phyloP scores from a whole-genome alignment of 2,888 invertebrate species.

The Hydraecia micacea region DNA sequence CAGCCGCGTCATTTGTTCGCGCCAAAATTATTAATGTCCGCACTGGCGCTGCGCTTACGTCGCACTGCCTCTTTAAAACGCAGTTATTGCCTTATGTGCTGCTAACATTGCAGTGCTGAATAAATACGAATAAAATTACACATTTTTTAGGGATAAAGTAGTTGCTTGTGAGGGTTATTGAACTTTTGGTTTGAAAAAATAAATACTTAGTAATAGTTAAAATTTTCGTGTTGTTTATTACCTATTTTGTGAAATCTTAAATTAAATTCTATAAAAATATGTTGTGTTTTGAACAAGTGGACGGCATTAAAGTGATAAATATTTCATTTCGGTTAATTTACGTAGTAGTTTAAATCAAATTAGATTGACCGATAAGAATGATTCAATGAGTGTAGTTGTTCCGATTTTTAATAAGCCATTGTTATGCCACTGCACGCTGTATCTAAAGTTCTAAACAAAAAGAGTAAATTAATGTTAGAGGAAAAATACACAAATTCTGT shows the following conservation, averaged over 20 bases:
- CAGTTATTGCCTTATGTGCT: conserved; percentile 75
- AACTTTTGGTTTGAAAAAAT: conserved; percentile 14
- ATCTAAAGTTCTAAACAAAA: not conserved
- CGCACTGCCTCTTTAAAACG: conserved; percentile 82
- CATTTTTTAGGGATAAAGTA: conserved; percentile 32
- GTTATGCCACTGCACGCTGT: conserved; percentile 1
- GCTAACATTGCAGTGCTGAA: conserved; percentile 59
- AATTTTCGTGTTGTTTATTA: not conserved
- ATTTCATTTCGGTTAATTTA: conserved; percentile 16
- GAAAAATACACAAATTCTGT: not conserved
- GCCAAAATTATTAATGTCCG: conserved; percentile 88
- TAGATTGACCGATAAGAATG: conserved; percentile 49
- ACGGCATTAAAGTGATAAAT: not conserved
- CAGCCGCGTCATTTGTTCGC: conserved; percentile 88
- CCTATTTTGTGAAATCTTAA: not conserved
- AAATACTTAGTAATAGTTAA: not conserved
- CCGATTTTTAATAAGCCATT: conserved; percentile 19
- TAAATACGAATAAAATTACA: conserved; percentile 54
- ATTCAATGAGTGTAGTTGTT: conserved; percentile 25
- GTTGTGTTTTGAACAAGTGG: not conserved
- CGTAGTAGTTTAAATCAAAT: conserved; percentile 28
- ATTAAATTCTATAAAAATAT: conserved; percentile 3
- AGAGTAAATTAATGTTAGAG: not conserved
- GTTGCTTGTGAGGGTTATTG: conserved; percentile 3
- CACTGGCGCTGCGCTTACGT: conserved; percentile 77